These are phyloP conservation scores for Tragelaphus buxtoni DNA, from an alignment of 2,113 vertebrate genomes.

Conservation along the genomic window DNA sequence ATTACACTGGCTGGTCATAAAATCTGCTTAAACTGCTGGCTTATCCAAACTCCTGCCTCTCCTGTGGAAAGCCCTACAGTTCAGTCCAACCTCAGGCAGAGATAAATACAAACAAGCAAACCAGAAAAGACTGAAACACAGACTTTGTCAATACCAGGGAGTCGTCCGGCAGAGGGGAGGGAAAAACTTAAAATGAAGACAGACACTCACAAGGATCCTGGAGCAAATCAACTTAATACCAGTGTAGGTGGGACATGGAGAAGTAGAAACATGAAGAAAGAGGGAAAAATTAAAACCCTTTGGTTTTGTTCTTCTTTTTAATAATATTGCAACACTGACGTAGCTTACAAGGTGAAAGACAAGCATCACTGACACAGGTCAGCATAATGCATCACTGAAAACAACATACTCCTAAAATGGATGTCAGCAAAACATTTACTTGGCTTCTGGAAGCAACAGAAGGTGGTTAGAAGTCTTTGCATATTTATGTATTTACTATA, in stretches of 20 bases:
- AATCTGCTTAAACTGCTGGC: constrained; percentile 76
- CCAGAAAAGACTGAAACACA: neutral
- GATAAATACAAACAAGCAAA: constrained; percentile 43
- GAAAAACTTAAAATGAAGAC: neutral
- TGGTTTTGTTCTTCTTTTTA: neutral
- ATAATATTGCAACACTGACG: neutral
- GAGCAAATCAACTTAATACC: neutral
- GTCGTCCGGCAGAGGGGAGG: neutral
- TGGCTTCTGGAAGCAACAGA: neutral
- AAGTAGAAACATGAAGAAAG: neutral
- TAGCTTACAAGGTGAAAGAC: neutral
- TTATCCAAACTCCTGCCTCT: constrained; percentile 77
- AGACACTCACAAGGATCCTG: neutral
- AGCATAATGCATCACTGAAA: neutral
- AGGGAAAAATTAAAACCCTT: neutral
- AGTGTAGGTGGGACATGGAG: neutral
- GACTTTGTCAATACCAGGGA: neutral
- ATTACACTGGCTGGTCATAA: constrained; percentile 86
- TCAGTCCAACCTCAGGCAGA: constrained; percentile 60
- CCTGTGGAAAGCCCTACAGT: constrained; percentile 58
- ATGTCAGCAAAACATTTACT: neutral
- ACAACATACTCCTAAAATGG: neutral
- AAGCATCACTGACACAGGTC: neutral
- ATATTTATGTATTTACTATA: neutral
- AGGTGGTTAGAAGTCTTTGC: neutral